Base-by-base conservation (phyloP, 2,113 vertebrate genomes). In the Nerophis lumbriciformis region DNA sequence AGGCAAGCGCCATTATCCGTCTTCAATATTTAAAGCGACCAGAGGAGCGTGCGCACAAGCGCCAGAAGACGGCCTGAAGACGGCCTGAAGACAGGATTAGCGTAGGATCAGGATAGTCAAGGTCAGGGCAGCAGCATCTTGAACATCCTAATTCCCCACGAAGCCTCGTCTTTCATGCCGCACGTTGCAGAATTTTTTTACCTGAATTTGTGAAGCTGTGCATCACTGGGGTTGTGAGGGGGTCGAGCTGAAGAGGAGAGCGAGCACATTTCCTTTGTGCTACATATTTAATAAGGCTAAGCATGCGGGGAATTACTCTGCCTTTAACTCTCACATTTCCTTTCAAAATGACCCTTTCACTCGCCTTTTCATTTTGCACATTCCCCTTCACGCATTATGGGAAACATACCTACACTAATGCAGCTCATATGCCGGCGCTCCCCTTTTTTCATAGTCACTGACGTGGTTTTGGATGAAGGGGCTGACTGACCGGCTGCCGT, bases 231-330 rank as follows among this genome's bases (percentile, higher is more conserved):
- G 44, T 66, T 38, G 7, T 47, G 44, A 38, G 66, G 75, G 63
- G 59, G 66, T 74, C 66, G 67, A 60, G 59, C 57, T 57, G 50
- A 71, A 75, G 64, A 12, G 52, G 59, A 64, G 76, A 85, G 64
- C 65, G 67, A 73, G 65, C 80, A 83, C 80, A 82, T 87, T 87
- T 88, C 81, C 84, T 83, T 61, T 81, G 72, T 71, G 68, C 72
- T 86, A 73, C 86, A 87, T 86, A 82, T 89, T 87, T 87, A 83
- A 87, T 85, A 85, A 88, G 73, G 63, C 63, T 72, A 81, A 85
- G 85, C 80, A 83, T 71, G 85, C 78, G 53, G 76, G 75, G 74
- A 85, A 83, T 80, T 65, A 80, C 76, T 60, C 66, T 79, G 47
- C 66, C 69, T 76, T 77, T 72, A 80, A 83, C 59, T 82, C 59